A percentile compares a stretch with the other conserved stretches of the same genome.
Conservation (phyloP, 2,888 invertebrate genomes). For the Acanthoscelides obtectus region DNA sequence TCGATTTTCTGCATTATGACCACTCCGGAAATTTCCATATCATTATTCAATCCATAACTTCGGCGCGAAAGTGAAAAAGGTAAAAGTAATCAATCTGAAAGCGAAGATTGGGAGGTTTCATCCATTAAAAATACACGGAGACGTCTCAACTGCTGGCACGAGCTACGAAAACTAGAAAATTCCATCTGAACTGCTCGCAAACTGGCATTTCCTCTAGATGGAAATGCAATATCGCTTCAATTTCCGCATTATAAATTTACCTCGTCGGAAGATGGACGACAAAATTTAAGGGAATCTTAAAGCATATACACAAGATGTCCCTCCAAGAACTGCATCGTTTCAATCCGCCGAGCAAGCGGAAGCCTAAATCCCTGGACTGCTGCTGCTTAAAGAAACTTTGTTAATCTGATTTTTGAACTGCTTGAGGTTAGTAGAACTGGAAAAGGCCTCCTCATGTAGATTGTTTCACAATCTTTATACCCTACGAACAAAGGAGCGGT, state of each 20-base stretch:
- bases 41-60: not conserved
- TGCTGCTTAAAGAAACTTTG: no score
- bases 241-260: not conserved
- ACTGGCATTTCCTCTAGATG: not conserved
- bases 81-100: not conserved
- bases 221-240: not conserved
- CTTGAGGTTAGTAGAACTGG: no score
- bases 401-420: no score
- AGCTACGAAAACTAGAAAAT: not conserved
- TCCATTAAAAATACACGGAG: not conserved
- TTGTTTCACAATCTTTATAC: no score
- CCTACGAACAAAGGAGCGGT: no score
- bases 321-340: no score
- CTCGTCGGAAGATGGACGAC: not conserved
- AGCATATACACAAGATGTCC: not conserved
- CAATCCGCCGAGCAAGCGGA: no score
- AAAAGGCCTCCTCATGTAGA: no score
- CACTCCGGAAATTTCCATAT: no score
- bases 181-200: not conserved
- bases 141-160: not conserved
- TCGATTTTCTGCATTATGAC: no score
- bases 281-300: not conserved
- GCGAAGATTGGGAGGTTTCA: not conserved
- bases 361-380: no score
- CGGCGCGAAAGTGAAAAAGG: not conserved